Conservation (phyloP, 2,797 vertebrate genomes). For the Microchirus variegatus region DNA sequence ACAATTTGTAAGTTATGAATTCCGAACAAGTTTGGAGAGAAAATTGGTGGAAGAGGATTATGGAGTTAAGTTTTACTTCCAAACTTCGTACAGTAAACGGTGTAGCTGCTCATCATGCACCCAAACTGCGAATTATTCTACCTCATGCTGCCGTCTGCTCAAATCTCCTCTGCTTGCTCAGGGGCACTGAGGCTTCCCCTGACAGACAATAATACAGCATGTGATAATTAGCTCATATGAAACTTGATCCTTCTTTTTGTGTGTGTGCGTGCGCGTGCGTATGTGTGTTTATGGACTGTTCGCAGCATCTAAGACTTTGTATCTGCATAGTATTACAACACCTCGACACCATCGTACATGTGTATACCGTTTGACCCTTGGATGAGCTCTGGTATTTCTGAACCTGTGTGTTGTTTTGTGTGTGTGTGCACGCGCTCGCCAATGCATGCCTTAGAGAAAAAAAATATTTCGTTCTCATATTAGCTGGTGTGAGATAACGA, state of each 20-base stretch:
- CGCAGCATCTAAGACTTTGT: constrained; percentile 24
- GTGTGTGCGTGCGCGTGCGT: neutral
- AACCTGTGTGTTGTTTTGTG: neutral
- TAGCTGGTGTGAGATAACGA: constrained; percentile 67
- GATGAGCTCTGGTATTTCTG: constrained; percentile 19
- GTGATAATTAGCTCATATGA: constrained; percentile 52
- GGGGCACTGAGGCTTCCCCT: constrained; percentile 51
- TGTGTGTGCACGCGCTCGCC: no score
- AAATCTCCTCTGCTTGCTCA: constrained; percentile 44
- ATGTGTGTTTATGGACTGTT: constrained; percentile 5
- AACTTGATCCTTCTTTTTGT: constrained; percentile 30
- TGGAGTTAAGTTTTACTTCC: constrained; percentile 25
- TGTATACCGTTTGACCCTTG: neutral
- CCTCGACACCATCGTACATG: neutral
- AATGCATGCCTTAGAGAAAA: neutral
- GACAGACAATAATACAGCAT: constrained; percentile 53
- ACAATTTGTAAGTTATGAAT: constrained; percentile 32
- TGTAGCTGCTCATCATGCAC: constrained; percentile 50
- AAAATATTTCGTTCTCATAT: constrained; percentile 31
- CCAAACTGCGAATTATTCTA: constrained; percentile 29
- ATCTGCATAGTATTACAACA: neutral
- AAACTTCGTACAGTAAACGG: constrained; percentile 50
- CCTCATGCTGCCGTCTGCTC: constrained; percentile 41
- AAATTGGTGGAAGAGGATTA: constrained; percentile 7
- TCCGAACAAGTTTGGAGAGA: constrained; percentile 26